These are phyloP conservation scores for Hyaena hyaena DNA, from an alignment of 2,113 vertebrate species.

Conservation along the genomic window DNA sequence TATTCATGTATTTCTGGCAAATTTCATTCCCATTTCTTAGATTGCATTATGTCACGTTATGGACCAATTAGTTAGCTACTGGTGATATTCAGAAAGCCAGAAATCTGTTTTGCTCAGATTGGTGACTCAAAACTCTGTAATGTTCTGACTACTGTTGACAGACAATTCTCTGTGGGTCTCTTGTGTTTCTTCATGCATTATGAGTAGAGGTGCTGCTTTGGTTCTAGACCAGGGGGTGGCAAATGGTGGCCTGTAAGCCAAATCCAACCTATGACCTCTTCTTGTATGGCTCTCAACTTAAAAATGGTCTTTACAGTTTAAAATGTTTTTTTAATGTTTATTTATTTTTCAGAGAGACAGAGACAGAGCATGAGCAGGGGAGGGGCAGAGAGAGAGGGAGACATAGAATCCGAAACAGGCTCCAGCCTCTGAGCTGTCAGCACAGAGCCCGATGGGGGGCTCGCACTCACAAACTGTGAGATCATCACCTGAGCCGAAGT, in stretches of 20 bases:
- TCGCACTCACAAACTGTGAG: too few species aligned
- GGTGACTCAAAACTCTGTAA: neutral
- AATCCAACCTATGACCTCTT: neutral
- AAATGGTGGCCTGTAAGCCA: neutral
- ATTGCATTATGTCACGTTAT: neutral
- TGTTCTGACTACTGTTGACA: neutral
- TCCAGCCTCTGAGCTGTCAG: too few species aligned
- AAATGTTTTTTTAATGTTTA: too few species aligned
- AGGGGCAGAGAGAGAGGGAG: too few species aligned
- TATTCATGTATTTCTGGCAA: neutral
- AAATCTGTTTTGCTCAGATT: neutral
- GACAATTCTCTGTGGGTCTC: neutral
- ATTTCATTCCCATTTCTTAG: neutral
- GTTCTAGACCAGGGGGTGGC: neutral
- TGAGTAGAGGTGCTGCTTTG: neutral
- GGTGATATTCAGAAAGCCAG: neutral
- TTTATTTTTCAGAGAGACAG: too few species aligned
- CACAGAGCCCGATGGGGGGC: too few species aligned
- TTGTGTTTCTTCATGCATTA: neutral
- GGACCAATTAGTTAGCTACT: neutral
- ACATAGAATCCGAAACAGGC: too few species aligned
- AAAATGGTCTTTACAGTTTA: neutral
- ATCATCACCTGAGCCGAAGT: too few species aligned
- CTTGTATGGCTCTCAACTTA: neutral
- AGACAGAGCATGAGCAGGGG: too few species aligned